phyloP scores from a whole-genome alignment of 2,888 invertebrate genomes.

The Perizoma flavofasciatum region DNA sequence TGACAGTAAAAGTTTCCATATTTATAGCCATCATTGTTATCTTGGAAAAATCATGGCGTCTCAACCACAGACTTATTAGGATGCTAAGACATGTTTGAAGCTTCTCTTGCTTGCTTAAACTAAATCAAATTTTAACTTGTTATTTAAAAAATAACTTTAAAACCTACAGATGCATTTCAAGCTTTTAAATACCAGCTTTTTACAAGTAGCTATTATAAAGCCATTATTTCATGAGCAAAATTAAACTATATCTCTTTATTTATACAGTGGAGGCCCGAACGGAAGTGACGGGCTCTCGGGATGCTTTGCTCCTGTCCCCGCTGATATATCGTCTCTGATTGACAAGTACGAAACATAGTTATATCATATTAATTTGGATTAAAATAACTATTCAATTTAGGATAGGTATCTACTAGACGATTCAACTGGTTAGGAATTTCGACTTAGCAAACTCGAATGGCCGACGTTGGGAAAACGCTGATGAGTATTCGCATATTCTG shows the following conservation, averaged over 20 bases:
- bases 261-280: slow-evolving; percentile 68
- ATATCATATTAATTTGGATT: not conserved
- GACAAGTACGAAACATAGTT: slow-evolving; percentile 66
- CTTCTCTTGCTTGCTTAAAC: slow-evolving; percentile 34
- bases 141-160: not conserved
- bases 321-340: slow-evolving; percentile 79
- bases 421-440: too few species aligned
- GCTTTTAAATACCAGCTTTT: not conserved
- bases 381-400: too few species aligned
- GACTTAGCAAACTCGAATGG: too few species aligned
- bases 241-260: slow-evolving; percentile 28
- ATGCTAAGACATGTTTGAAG: slow-evolving; percentile 14
- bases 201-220: too few species aligned
- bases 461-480: too few species aligned
- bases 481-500: too few species aligned
- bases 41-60: slow-evolving; percentile 11
- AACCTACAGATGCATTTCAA: not conserved
- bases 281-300: slow-evolving; percentile 73
- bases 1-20: too few species aligned
- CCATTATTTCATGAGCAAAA: too few species aligned
- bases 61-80: too few species aligned
- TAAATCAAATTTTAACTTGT: too few species aligned
- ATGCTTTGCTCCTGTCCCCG: slow-evolving; percentile 71
- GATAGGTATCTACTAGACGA: too few species aligned
- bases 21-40: too few species aligned